Percentiles rank a stretch among this genome's conserved stretches.
These are phyloP conservation scores for Pardalotus punctatus DNA, from an alignment of 2,113 vertebrate genomes.

Conservation along the genomic window DNA sequence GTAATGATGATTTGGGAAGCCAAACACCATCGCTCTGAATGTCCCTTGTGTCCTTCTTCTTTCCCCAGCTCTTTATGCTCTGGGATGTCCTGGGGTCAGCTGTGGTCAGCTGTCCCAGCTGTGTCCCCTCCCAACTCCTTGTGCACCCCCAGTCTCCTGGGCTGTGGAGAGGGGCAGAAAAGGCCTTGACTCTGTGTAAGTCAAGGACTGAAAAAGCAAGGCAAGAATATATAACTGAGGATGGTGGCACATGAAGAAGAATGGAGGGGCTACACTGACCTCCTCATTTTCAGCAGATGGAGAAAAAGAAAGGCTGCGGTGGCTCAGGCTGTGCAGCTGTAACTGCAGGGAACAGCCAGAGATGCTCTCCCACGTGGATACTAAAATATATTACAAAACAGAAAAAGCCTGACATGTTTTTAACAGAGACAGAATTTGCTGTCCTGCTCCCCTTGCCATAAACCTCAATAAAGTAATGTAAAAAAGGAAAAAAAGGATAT, in stretches of 20 bases:
- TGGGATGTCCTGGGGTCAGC: neutral
- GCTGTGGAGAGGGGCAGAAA: neutral
- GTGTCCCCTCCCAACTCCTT: neutral
- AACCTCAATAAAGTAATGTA: neutral
- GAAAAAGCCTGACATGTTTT: neutral
- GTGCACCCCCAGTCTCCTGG: neutral
- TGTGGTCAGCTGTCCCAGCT: neutral
- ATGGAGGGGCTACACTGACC: neutral
- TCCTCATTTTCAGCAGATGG: neutral
- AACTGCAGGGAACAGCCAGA: neutral
- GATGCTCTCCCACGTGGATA: neutral
- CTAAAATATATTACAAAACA: neutral
- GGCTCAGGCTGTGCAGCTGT: neutral
- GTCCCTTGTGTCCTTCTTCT: neutral
- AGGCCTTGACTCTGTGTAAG: neutral
- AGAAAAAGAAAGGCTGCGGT: neutral
- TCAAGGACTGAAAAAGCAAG: neutral
- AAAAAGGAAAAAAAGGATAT: neutral
- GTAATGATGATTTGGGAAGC: neutral
- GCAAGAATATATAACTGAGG: neutral
- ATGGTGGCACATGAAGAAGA: neutral
- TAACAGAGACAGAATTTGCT: conserved; percentile 13
- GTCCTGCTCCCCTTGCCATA: neutral
- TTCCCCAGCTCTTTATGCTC: neutral
- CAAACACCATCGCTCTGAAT: neutral